A percentile compares a stretch with the other conserved stretches of the same genome.
These are phyloP conservation scores for Holotrichia oblita DNA, from an alignment of 1,140 invertebrate species.

Conservation along the genomic window DNA sequence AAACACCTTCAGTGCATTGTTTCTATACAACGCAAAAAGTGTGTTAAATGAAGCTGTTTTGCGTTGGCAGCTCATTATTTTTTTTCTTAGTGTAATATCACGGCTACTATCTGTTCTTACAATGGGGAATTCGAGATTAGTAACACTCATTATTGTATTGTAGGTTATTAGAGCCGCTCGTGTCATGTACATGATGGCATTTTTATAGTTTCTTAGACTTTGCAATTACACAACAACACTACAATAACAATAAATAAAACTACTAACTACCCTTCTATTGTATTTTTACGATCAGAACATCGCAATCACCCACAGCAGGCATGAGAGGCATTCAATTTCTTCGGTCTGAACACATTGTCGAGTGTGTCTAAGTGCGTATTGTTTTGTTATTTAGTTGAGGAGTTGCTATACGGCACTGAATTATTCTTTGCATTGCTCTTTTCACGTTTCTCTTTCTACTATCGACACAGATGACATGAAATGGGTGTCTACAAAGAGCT, in stretches of 20 bases:
- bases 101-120: too few species aligned
- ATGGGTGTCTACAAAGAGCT: not conserved
- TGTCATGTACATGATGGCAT: too few species aligned
- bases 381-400: conserved; percentile 6
- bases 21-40: too few species aligned
- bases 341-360: conserved; percentile 6
- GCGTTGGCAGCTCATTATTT: too few species aligned
- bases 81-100: too few species aligned
- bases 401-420: conserved; percentile 2
- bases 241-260: not conserved
- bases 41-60: too few species aligned
- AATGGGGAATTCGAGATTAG: too few species aligned
- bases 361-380: conserved; percentile 12
- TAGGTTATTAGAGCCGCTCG: too few species aligned
- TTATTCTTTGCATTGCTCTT: conserved; percentile 6
- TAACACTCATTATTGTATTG: too few species aligned
- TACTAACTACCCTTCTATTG: not conserved
- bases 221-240: not conserved
- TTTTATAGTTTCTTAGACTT: too few species aligned
- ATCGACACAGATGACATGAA: conserved; percentile 12
- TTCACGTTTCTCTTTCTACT: not conserved
- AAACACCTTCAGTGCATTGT: too few species aligned
- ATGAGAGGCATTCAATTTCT: not conserved
- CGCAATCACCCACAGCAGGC: not conserved
- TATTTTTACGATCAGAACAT: not conserved